Conservation (phyloP, 1,140 invertebrate species). For the Anthonomus grandis region DNA sequence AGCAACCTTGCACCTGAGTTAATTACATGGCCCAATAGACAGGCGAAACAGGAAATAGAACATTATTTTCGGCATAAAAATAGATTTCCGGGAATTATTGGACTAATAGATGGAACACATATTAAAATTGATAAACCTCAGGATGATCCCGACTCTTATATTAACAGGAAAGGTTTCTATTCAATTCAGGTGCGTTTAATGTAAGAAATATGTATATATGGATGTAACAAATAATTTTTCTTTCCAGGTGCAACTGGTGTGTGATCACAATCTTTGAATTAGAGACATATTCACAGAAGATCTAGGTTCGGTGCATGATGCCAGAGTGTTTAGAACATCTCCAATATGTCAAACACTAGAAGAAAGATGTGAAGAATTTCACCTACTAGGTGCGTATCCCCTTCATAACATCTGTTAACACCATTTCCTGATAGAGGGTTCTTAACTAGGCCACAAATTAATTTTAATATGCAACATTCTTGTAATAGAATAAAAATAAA, state of each 20-base stretch:
- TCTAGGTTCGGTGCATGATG: not conserved
- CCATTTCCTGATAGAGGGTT: constrained; percentile 2
- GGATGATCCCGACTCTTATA: no score
- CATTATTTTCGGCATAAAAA: not conserved
- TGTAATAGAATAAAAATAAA: no score
- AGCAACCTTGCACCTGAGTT: constrained; percentile 27
- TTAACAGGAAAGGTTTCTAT: no score
- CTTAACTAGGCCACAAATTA: constrained; percentile 1
- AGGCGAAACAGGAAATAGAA: not conserved
- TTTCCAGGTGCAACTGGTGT: not conserved
- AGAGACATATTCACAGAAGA: no score
- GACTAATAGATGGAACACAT: not conserved
- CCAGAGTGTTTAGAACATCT: not conserved
- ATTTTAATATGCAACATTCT: no score
- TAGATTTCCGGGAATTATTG: not conserved
- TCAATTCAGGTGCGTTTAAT: constrained; percentile 1
- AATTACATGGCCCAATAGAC: not conserved
- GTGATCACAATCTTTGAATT: no score
- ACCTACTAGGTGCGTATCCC: constrained; percentile 5
- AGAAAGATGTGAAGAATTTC: constrained; percentile 1
- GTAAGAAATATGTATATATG: not conserved
- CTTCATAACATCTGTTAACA: not conserved
- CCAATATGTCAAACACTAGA: no score
- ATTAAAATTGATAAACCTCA: no score
- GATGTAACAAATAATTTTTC: not conserved